Evolutionary conservation across 2,888 invertebrate species (phyloP).

Genomic region (Lottia gigantea): DNA sequence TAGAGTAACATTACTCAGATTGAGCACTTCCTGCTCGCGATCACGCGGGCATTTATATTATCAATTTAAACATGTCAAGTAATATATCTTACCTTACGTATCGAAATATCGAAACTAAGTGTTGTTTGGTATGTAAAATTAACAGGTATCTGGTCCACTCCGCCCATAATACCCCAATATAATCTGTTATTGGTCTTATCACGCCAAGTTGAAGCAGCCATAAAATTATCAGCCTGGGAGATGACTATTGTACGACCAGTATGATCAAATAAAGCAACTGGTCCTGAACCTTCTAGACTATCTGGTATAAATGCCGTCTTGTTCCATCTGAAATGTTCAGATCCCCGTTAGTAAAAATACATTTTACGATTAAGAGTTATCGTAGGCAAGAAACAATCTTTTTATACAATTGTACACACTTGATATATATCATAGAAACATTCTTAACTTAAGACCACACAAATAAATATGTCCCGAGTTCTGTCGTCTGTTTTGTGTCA

Average conservation of each 20-base stretch:
- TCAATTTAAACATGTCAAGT: background rate
- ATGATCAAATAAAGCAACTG: conserved; percentile 44
- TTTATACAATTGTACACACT: too few species aligned
- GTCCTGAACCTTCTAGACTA: conserved; percentile 44
- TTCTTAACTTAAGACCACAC: too few species aligned
- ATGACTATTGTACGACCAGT: conserved; percentile 41
- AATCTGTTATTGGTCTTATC: conserved; percentile 26
- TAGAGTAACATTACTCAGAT: too few species aligned
- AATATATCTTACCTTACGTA: conserved; percentile 42
- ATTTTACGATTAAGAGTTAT: too few species aligned
- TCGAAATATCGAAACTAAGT: conserved; percentile 40
- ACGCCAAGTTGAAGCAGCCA: conserved; percentile 42
- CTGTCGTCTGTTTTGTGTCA: too few species aligned
- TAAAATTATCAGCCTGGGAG: conserved; percentile 43
- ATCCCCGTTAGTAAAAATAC: too few species aligned
- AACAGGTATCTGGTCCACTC: conserved; percentile 38
- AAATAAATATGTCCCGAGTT: too few species aligned
- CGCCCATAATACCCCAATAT: conserved; percentile 55
- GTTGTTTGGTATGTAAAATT: conserved; percentile 42
- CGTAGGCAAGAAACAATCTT: too few species aligned
- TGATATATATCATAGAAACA: too few species aligned
- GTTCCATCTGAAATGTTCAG: conserved; percentile 27
- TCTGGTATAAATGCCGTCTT: conserved; percentile 31
- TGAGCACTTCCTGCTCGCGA: too few species aligned
- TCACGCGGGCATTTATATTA: background rate